Evolutionary conservation across 2,888 invertebrate species (phyloP).

Genomic region (Pteria penguin): DNA sequence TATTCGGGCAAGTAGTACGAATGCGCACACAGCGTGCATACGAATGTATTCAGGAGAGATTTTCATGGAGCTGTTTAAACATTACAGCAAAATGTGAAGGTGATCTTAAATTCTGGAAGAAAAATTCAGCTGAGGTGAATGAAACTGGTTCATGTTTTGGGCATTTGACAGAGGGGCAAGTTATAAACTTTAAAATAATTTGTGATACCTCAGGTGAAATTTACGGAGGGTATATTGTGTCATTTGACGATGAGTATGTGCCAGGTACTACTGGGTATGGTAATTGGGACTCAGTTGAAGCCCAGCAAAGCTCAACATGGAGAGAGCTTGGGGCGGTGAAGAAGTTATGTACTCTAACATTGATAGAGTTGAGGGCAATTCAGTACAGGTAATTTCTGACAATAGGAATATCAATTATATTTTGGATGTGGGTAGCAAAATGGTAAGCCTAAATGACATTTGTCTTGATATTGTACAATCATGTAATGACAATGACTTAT

Average conservation of each 20-base stretch:
- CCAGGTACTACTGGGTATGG: not conserved
- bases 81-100: not conserved
- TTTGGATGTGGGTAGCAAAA: slow-evolving; percentile 20
- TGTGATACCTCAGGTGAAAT: slow-evolving; percentile 27
- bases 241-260: not conserved
- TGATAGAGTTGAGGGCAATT: too few relatives aligned
- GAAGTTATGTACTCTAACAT: not conserved
- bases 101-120: not conserved
- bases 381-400: too few relatives aligned
- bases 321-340: slow-evolving; percentile 22
- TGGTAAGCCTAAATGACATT: slow-evolving; percentile 1
- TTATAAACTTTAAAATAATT: slow-evolving; percentile 4
- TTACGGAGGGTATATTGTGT: slow-evolving; percentile 1
- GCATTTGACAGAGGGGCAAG: not conserved
- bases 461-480: not conserved
- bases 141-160: not conserved
- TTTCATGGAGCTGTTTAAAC: not conserved
- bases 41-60: too few relatives aligned
- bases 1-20: too few relatives aligned
- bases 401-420: slow-evolving; percentile 9
- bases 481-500: not conserved
- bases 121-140: not conserved
- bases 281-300: slow-evolving; percentile 3
- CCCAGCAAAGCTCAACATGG: too few relatives aligned
- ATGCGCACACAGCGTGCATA: too few relatives aligned